Evolutionary conservation across 2,113 vertebrate species (phyloP), one percentile per base, ranked within the genome.

Genomic region (Pampusana beccarii): DNA sequence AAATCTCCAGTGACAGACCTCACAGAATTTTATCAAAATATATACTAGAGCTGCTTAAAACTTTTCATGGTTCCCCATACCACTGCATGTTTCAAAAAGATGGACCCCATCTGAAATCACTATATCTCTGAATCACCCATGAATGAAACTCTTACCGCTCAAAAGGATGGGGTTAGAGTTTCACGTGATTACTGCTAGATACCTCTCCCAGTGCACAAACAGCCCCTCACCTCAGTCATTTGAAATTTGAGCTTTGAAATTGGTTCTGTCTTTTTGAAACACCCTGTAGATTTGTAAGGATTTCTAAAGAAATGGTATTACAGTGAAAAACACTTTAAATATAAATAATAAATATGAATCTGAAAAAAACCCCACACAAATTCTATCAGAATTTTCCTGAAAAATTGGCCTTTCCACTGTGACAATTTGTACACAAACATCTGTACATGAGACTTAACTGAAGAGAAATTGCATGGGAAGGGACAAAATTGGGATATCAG

Each of bases 211-310:
- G 44, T 4, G 18, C 44, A 46, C 44, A 19, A 46, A 46, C 18
- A 46, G 44, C 44, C 44, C 44, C 44, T 19, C 44, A 46, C 44
- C 44, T 46, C 44, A 46, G 44, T 46, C 44, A 46, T 46, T 46
- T 46, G 44, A 46, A 46, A 46, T 19, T 19, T 19, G 44, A 46
- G 44, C 18, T 19, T 46, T 46, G 44, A 46, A 46, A 46, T 46
- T 46, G 44, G 44, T 46, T 46, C 44, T 46, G 44, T 46, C 44
- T 46, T 46, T 46, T 46, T 46, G 44, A 46, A 46, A 46, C 44
- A 46, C 44, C 18, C 44, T 46, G 44, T 46, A 46, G 5, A 62
- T 34, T 44, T 0, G 0, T 60, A 66, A 54, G 14, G 38, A 2
- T 6, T 79, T 61, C 16, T 8, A 66, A 86, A 88, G 33, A 79